Conservation (phyloP, 2,797 vertebrate genomes). For the Diceros bicornis region DNA sequence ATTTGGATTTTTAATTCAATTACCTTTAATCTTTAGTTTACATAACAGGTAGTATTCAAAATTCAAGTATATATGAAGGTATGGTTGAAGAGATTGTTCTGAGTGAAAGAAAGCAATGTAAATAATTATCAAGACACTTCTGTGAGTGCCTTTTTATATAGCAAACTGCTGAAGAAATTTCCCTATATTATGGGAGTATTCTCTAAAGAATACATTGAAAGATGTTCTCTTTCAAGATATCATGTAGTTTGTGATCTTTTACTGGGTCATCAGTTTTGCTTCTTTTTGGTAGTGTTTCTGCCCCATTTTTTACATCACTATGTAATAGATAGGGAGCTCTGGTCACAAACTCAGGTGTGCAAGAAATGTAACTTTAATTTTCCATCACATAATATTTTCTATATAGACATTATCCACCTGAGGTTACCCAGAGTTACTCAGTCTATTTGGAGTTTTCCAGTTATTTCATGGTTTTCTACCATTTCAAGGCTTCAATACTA, state of each 20-base stretch:
- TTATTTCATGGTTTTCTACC: background rate
- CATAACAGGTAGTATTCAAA: background rate
- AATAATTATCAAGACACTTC: background rate
- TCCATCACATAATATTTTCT: conserved; percentile 6
- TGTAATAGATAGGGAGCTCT: background rate
- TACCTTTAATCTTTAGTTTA: conserved; percentile 37
- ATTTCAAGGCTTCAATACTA: background rate
- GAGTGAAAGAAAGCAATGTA: background rate
- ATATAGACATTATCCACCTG: background rate
- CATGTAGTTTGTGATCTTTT: background rate
- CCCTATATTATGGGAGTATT: background rate
- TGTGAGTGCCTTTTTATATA: background rate
- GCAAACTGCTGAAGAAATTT: background rate
- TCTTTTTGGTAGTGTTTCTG: background rate
- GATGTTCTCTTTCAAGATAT: background rate
- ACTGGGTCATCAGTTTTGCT: background rate
- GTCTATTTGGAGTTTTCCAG: background rate
- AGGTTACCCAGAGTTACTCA: background rate
- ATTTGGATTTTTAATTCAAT: conserved; percentile 62
- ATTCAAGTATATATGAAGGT: background rate
- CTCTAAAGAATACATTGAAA: background rate
- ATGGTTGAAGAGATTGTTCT: conserved; percentile 12
- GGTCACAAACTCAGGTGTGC: background rate
- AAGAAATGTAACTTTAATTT: conserved; percentile 56
- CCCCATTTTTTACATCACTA: background rate